Evolutionary conservation across 2,113 vertebrate genomes (phyloP).

Genomic region (Neolamprologus sp.): DNA sequence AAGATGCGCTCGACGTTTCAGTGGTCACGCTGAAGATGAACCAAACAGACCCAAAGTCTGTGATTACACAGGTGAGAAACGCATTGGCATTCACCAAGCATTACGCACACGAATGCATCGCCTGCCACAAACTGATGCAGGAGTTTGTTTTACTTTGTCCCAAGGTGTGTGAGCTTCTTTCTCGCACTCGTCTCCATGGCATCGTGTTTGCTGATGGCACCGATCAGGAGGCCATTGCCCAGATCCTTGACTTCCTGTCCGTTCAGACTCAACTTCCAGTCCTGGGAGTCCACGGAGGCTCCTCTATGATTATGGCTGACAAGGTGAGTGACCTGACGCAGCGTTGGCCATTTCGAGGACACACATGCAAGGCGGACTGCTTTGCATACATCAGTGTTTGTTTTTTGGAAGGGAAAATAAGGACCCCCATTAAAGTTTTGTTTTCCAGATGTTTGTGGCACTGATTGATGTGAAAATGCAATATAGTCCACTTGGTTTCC

Average conservation of each 20-base stretch:
- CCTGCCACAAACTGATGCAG: background rate
- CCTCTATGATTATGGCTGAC: conserved; percentile 98
- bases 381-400: background rate
- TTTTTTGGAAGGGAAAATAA: background rate
- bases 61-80: conserved; percentile 60
- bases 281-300: conserved; percentile 92
- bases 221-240: conserved; percentile 94
- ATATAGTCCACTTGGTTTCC: background rate
- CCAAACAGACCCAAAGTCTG: conserved; percentile 87
- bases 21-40: conserved; percentile 87
- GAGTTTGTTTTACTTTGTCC: conserved; percentile 25
- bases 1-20: conserved; percentile 78
- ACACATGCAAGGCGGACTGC: background rate
- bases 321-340: conserved; percentile 80
- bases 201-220: conserved; percentile 95
- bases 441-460: background rate
- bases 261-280: conserved; percentile 94
- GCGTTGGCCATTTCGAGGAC: background rate
- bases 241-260: conserved; percentile 99
- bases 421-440: background rate
- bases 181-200: conserved; percentile 90
- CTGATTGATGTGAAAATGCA: background rate
- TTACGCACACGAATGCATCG: background rate
- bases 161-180: conserved; percentile 92
- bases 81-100: background rate